Evolutionary conservation across 2,888 invertebrate genomes (phyloP), one percentile per base, ranked within the genome.

Genomic region (Athetis lepigone): DNA sequence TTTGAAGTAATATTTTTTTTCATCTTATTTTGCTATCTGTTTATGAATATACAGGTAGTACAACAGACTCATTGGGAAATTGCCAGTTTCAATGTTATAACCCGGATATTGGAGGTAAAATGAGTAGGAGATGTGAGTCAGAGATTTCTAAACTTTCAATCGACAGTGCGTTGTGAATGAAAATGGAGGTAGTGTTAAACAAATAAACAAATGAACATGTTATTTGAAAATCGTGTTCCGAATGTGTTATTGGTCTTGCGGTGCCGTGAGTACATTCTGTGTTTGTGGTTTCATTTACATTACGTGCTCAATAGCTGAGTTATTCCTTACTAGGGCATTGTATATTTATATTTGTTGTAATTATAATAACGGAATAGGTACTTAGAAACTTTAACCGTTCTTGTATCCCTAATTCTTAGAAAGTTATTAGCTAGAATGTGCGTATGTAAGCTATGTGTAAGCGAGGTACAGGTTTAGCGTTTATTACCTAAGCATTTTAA

Each of bases 171-270:
- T 63, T 57, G 62, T 78, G 80, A 79, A 79, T 79, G 67, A 73
- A 77, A 76, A 80, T 69, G 57, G 43, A 47, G 55, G 45, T 19
- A 19, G 64, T 61, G 75, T 74, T 71, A 74, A 75, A 75, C 61
- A 68, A 74, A 75, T 61, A 75, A 79, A 75, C 77, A 78, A 82
- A 85, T 70, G 77, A 80, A 68, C 61, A 74, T 81, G 84, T 84
- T 84, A 70, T 85, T 85, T 80, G 68, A 70, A 79, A 80, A 81
- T 80, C 86, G 87, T 85, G 83, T 62, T 74, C 51, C 33, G 74
- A 77, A 76, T 81, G 70, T 75, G 70, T 76, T 80, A 76, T 78
- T 72, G 45, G 59, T 63, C 25, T 69, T 77, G 68, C 73, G 78
- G 80, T 70, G 57, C 33, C 37, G 27, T 42, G 70, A 70, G 74